Base-by-base conservation (phyloP, 2,113 vertebrate species). In the Upupa epops region DNA sequence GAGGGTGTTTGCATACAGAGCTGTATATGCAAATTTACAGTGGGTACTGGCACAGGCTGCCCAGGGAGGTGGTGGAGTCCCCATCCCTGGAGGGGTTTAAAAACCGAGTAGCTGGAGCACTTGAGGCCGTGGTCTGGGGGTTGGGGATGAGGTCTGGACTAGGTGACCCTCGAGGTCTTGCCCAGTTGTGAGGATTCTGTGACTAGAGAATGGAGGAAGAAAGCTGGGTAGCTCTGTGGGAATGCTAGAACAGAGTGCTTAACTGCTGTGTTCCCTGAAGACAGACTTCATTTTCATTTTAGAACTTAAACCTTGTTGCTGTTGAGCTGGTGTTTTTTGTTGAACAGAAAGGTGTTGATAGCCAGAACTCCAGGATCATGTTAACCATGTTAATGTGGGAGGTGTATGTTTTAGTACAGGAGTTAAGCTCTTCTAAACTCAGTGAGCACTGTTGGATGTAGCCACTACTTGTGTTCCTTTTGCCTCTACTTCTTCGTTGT, bases 191-290 rank as follows among this genome's bases (percentile, higher is more conserved):
- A 42, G 11, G 40, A 42, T 42, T 42, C 40, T 42, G 40, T 42
- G 40, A 42, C 15, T 69, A 79, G 49, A 82, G 29, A 22, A 52
- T 31, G 34, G 46, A 95, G 79, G 29, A 90, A 84, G 72, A 60
- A 94, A 89, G 25, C 45, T 54, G 49, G n/a, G 21, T 37, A 76
- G 61, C 75, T 86, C 84, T 96, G 70, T 93, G 51, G 64, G 84
- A 86, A 73, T 59, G 11, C 42, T 86, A 55, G 70, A 89, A 76
- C 29, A 59, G 49, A 78, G 11, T 40, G 13, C 51, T 42, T 72
- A 81, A 65, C 29, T 51, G 90, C 75, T 81, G 64, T 65, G n/a
- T 86, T 96, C 92, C 22, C 65, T 88, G 71, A 83, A 79, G 77
- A 70, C 48, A 79, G 37, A 46, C 8, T 78, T 81, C 36, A 66